phyloP scores from a whole-genome alignment of 2,888 invertebrate genomes.

The Eurytoma californica region DNA sequence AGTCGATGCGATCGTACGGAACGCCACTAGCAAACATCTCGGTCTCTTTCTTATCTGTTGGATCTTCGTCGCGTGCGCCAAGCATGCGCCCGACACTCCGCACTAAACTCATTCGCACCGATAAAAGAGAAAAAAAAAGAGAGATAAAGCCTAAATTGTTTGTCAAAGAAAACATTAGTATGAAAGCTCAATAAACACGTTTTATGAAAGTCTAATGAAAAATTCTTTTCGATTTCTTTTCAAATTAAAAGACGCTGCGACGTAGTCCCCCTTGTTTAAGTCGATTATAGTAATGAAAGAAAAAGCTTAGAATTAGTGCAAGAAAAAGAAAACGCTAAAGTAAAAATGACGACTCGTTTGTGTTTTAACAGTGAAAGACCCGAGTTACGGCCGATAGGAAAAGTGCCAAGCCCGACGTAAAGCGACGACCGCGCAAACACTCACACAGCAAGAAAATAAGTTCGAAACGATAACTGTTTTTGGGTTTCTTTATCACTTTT shows the following conservation, averaged over 20 bases:
- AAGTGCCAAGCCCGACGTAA: slow-evolving; percentile 60
- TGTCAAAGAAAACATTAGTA: neutral
- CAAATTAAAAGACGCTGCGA: neutral
- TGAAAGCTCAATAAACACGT: neutral
- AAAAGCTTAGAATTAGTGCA: neutral
- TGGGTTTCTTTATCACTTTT: slow-evolving; percentile 44
- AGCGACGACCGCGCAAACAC: slow-evolving; percentile 51
- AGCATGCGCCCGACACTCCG: slow-evolving; percentile 27
- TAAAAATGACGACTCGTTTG: slow-evolving; percentile 55
- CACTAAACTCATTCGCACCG: neutral
- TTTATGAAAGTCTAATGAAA: neutral
- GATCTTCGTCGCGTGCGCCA: slow-evolving; percentile 50
- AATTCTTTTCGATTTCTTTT: too few species aligned
- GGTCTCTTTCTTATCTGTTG: slow-evolving; percentile 54
- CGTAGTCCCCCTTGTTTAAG: neutral
- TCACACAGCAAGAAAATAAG: slow-evolving; percentile 64
- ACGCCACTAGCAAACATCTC: slow-evolving; percentile 48
- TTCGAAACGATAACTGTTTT: slow-evolving; percentile 61
- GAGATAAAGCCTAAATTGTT: neutral
- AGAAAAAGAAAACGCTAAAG: slow-evolving; percentile 2
- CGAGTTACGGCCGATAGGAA: slow-evolving; percentile 61
- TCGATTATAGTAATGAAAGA: neutral
- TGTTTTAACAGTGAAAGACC: slow-evolving; percentile 68
- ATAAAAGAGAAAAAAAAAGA: neutral
- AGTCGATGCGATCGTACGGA: slow-evolving; percentile 42